Base-by-base conservation (phyloP, 2,113 vertebrate genomes). In the Casuarius casuarius region DNA sequence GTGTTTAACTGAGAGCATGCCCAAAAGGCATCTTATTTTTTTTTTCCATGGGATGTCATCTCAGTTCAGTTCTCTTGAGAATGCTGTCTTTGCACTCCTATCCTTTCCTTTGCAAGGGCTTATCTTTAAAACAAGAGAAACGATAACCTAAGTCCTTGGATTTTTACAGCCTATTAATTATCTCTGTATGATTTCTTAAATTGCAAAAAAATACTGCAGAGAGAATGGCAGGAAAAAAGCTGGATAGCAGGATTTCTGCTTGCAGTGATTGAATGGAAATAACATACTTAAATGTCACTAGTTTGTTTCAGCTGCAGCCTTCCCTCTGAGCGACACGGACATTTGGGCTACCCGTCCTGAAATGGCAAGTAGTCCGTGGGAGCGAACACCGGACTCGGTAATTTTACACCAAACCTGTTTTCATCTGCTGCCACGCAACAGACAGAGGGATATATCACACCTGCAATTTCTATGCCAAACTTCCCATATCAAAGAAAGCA, bases 31-130 rank as follows among this genome's bases (percentile, higher is more conserved):
- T 79, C 19, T 68, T 80, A 56, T 83, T 61, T 76, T 33, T n/a
- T 66, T 83, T 49, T 35, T 9, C 29, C 40, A 31, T 4, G 6
- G 62, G 21, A 86, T 96, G 68, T 93, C 75, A 84, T 93, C 65
- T 93, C 90, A 93, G 84, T 94, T 97, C 68, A 77, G 59, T 96
- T 94, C 80, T 96, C 79, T 84, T 84, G 79, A 97, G 86, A 82
- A 91, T 26, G 38, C 23, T 91, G 76, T 80, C 92, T 96, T 93
- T 95, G 52, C 87, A 73, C 44, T 94, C 78, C 63, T 20, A 62
- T 90, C 35, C 73, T 89, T 86, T 82, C 42, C 68, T 94, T 88
- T 89, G 33, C 72, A 88, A 82, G 82, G 61, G 38, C n/a, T 88
- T 95, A 74, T 91, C 89, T 92, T 92, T 90, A 80, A 96, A 97